These are phyloP conservation scores for Polydrusus pterygomalis DNA, from an alignment of 2,888 invertebrate species.

Conservation along the genomic window DNA sequence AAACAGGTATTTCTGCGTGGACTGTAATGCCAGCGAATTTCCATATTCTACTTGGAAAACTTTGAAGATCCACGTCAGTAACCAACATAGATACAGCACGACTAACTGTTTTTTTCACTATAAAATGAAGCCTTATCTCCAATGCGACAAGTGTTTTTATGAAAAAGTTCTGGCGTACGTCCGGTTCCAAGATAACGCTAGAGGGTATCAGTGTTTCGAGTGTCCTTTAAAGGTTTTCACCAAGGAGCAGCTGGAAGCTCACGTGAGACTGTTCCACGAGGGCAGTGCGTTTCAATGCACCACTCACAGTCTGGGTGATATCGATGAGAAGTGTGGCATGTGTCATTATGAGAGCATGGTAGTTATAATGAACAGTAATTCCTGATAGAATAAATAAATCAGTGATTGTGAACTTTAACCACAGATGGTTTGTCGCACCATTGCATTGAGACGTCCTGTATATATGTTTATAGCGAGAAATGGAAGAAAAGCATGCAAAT, in stretches of 20 bases:
- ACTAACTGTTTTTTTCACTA: neutral
- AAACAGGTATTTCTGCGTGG: neutral
- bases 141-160: neutral
- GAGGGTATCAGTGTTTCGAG: neutral
- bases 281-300: slow-evolving; percentile 7
- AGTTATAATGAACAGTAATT: neutral
- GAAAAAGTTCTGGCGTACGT: neutral
- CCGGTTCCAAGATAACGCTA: neutral
- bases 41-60: neutral
- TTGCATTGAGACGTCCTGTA: too few relatives aligned
- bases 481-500: too few relatives aligned
- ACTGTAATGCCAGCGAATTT: neutral
- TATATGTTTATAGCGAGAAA: too few relatives aligned
- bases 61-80: neutral
- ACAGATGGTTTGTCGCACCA: too few relatives aligned
- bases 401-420: too few relatives aligned
- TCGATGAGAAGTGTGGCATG: slow-evolving; percentile 11
- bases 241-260: neutral
- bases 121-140: neutral
- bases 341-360: slow-evolving; percentile 7
- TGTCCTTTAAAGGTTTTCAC: neutral
- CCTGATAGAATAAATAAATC: too few relatives aligned
- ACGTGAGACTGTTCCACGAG: neutral
- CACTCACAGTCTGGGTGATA: neutral
- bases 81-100: neutral